Base-by-base conservation (phyloP, 2,888 invertebrate species). In the Synanthedon formicaeformis region DNA sequence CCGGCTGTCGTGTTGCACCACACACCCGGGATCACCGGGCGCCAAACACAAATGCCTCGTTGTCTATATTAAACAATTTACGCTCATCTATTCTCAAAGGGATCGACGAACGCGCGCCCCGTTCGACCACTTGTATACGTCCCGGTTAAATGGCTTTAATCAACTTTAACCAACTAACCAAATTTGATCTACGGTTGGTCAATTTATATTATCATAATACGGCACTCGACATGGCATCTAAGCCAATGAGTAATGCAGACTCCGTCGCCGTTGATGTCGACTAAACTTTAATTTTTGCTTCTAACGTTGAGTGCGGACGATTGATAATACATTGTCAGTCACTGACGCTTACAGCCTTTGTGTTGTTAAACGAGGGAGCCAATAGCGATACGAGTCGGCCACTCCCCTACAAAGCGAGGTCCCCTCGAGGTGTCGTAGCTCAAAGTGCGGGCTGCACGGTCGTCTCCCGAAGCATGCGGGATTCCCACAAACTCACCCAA, bases 81-180 rank as follows among this genome's bases (percentile, higher is more conserved):
- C 80, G 77, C 80, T 85, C 80, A 83, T 87, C 80, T 76, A 84
- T 72, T 61, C 67, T 64, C 73, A 73, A 72, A 75, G 81, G 77
- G 84, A 82, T 84, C 81, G 84, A 77, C 75, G 76, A 74, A 75
- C 78, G 78, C 76, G 76, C 77, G 81, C 81, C 74, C 81, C 85
- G 85, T 82, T 75, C 83, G 85, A 77, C 76, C 78, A 81, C 78
- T 75, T 75, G 81, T 77, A 78, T 75, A 76, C 81, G 83, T 80
- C 76, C 82, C 78, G 83, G 82, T 86, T 88, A 87, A 88, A 88
- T 88, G 88, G 78, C 88, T 88, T 86, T 88, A 88, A 88, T 88
- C 87, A 88, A 81, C 87, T 84, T 86, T 87, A 87, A 86, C 87
- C 84, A 88, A 88, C 88, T 88, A 88, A 88, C 85, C 80, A 79